Percentiles rank a stretch among this genome's conserved stretches.
phyloP scores from a whole-genome alignment of 2,888 invertebrate genomes.

The Stratiomys singularior region DNA sequence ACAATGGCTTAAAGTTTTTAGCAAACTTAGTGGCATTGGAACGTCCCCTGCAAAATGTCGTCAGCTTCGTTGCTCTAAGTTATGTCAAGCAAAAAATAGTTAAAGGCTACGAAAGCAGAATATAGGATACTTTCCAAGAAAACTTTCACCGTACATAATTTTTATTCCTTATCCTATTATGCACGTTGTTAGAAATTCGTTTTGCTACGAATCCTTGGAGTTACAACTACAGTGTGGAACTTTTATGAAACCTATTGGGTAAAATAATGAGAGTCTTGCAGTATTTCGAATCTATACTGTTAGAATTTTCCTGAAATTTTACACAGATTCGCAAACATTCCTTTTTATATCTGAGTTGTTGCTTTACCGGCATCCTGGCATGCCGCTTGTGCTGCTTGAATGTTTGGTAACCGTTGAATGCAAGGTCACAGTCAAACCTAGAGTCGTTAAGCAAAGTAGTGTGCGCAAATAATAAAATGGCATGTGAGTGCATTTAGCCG shows the following conservation, averaged over 20 bases:
- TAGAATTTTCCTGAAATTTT: too few species aligned
- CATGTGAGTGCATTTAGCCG: constrained; percentile 41
- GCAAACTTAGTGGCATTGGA: constrained; percentile 31
- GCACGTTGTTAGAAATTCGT: constrained; percentile 31
- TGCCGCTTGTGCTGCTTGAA: neutral
- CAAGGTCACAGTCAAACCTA: neutral
- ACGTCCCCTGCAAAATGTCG: constrained; percentile 26
- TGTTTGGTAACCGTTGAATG: neutral
- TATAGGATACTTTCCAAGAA: constrained; percentile 45
- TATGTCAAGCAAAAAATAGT: constrained; percentile 28
- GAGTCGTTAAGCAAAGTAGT: constrained; percentile 41
- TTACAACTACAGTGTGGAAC: neutral
- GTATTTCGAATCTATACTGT: too few species aligned
- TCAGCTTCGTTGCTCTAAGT: neutral
- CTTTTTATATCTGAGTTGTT: neutral
- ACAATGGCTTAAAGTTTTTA: constrained; percentile 48
- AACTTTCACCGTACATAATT: constrained; percentile 48
- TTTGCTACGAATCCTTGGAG: neutral
- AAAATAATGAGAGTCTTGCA: too few species aligned
- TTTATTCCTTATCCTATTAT: constrained; percentile 49
- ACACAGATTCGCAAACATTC: too few species aligned
- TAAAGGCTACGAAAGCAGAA: constrained; percentile 39
- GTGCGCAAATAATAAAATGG: constrained; percentile 7
- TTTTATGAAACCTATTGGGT: too few species aligned
- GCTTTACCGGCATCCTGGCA: neutral